Evolutionary conservation across 2,113 vertebrate species (phyloP).

Genomic region (Otis tarda): DNA sequence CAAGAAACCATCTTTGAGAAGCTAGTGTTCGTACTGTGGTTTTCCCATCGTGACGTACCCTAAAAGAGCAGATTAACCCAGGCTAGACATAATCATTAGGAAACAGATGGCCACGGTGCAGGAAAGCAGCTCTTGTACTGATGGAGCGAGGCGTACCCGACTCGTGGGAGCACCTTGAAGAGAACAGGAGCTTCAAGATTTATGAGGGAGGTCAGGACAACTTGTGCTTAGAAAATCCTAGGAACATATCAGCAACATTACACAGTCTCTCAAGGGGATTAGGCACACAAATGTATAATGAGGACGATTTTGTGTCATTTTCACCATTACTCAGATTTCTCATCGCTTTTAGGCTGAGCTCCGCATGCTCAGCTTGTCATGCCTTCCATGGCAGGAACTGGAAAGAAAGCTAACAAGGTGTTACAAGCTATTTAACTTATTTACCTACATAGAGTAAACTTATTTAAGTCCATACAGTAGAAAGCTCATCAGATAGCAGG

Average conservation of each 20-base stretch:
- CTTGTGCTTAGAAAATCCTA: neutral
- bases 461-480: neutral
- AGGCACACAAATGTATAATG: neutral
- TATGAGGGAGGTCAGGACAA: neutral
- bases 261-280: neutral
- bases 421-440: neutral
- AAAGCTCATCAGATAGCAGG: neutral
- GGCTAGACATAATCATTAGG: neutral
- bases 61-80: constrained; percentile 13
- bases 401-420: neutral
- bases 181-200: constrained; percentile 5
- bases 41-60: neutral
- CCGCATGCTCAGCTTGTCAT: accelerated
- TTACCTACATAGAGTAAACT: neutral
- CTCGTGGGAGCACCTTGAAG: neutral
- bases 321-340: neutral
- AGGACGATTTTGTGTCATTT: neutral
- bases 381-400: neutral
- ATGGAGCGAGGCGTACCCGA: neutral
- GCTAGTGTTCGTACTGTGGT: neutral
- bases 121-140: neutral
- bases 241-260: neutral
- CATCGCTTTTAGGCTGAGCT: neutral
- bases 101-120: constrained; percentile 15
- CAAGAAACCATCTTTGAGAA: neutral